Evolutionary conservation across 2,113 vertebrate genomes (phyloP).

Genomic region (Gasterosteus aculeatus): DNA sequence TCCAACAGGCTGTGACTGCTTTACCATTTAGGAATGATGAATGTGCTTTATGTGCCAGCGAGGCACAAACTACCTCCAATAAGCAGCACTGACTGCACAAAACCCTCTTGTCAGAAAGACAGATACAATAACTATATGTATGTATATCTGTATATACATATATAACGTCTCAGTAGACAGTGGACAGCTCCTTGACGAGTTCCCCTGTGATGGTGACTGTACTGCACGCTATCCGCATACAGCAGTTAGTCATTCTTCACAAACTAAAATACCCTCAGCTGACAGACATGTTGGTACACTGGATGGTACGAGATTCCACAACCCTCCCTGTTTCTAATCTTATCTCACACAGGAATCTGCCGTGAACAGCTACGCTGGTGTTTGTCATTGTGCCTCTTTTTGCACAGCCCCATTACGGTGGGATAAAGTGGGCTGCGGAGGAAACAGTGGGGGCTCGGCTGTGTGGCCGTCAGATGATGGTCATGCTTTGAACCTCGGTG

Average conservation of each 20-base stretch:
- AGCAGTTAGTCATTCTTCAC: constrained; percentile 45
- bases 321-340: constrained; percentile 33
- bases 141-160: no score
- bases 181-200: constrained; percentile 38
- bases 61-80: not conserved
- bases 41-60: not conserved
- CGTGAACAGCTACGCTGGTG: not conserved
- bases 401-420: constrained; percentile 40
- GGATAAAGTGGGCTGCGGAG: constrained; percentile 15
- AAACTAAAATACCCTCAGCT: constrained; percentile 40
- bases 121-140: constrained; percentile 34
- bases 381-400: constrained; percentile 39
- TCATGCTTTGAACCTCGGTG: not conserved
- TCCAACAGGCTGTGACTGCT: not conserved
- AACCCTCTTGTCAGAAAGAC: constrained; percentile 1
- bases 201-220: constrained; percentile 55
- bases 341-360: constrained; percentile 26
- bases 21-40: not conserved
- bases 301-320: constrained; percentile 9
- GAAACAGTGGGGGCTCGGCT: not conserved
- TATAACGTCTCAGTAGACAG: not conserved
- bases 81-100: not conserved
- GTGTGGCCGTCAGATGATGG: constrained; percentile 4
- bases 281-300: constrained; percentile 3
- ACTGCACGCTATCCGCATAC: constrained; percentile 20